These are phyloP conservation scores for Arnoldichthys spilopterus DNA, from an alignment of 2,797 vertebrate species.

Conservation along the genomic window DNA sequence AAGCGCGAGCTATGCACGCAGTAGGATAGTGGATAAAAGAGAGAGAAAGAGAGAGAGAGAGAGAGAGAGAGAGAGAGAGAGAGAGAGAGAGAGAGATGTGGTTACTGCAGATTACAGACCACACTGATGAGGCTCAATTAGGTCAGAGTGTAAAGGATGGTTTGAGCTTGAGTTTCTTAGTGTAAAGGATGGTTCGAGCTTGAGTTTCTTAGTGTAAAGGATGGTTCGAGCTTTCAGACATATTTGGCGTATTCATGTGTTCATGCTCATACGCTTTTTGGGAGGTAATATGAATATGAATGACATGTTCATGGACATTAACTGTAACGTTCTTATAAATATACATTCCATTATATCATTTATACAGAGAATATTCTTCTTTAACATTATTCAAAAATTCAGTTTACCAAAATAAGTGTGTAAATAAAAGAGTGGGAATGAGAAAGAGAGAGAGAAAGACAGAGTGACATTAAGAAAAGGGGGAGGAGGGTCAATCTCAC, in stretches of 20 bases:
- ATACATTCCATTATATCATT: no score
- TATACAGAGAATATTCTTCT: no score
- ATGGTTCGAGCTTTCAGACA: neutral
- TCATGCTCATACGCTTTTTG: no score
- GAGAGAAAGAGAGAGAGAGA: neutral
- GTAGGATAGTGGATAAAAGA: neutral
- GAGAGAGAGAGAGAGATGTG: neutral
- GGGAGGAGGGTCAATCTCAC: constrained; percentile 8
- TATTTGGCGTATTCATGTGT: neutral
- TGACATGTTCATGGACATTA: no score
- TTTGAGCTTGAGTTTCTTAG: neutral
- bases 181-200: neutral
- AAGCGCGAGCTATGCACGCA: constrained; percentile 10
- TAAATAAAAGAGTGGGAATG: neutral
- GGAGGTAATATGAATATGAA: no score
- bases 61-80: neutral
- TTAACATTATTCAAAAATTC: no score
- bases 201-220: neutral
- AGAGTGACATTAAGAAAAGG: neutral
- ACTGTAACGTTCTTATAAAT: no score
- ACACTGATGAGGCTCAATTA: neutral
- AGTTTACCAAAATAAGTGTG: constrained; percentile 9
- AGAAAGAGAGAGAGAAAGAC: constrained; percentile 1
- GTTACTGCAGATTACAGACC: no score
- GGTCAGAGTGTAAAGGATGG: neutral